Conservation (phyloP, 2,113 vertebrate genomes). For the mouse (Mus musculus) region DNA sequence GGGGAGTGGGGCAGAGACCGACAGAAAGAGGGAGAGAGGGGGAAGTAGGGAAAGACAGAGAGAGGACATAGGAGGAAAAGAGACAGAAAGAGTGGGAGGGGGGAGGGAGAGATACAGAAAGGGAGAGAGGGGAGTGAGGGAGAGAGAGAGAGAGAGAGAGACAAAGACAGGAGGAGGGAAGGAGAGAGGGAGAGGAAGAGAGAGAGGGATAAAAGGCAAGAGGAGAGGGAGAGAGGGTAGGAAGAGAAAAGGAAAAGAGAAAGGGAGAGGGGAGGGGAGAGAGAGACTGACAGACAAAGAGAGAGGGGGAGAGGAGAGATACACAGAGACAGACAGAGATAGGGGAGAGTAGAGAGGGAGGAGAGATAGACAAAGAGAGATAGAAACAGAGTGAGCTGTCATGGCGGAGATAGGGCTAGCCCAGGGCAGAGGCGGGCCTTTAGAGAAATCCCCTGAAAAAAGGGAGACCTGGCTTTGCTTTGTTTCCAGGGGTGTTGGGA, state of each 20-base stretch:
- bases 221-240: not conserved
- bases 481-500: not conserved
- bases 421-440: not conserved
- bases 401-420: not conserved
- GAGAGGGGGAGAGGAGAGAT: not conserved
- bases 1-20: not conserved
- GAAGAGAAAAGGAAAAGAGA: not conserved
- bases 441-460: not conserved
- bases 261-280: no score
- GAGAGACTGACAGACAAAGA: not conserved
- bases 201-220: no score
- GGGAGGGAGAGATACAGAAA: not conserved
- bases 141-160: not conserved
- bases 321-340: no score
- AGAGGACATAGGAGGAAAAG: not conserved
- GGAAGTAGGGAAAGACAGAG: not conserved
- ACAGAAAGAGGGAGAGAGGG: not conserved
- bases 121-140: no score
- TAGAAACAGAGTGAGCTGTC: not conserved
- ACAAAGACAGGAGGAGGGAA: not conserved
- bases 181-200: not conserved
- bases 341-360: no score
- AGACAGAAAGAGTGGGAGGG: fast-evolving
- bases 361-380: not conserved
- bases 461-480: not conserved